phyloP scores from a whole-genome alignment of 2,113 vertebrate genomes.

The Xiphias gladius region DNA sequence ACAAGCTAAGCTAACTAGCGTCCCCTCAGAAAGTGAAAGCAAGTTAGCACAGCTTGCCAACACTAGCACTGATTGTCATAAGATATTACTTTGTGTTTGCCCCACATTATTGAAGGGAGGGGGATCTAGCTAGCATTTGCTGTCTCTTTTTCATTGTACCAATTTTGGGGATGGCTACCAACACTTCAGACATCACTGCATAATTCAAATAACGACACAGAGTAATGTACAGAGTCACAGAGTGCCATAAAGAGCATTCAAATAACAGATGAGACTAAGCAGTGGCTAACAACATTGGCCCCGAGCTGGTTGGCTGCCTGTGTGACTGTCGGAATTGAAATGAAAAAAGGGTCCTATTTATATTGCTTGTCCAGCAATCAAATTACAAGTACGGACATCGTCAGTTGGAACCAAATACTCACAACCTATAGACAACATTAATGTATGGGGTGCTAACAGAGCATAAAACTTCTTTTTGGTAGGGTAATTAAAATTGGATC shows the following conservation, averaged over 20 bases:
- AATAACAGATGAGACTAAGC: conserved; percentile 2
- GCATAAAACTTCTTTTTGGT: background rate
- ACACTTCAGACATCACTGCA: background rate
- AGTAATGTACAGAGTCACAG: background rate
- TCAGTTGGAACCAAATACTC: background rate
- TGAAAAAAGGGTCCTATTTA: background rate
- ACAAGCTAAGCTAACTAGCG: background rate
- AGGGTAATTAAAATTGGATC: background rate
- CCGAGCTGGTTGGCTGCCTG: background rate
- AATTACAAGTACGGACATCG: background rate
- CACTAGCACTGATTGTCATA: background rate
- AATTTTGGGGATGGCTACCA: background rate
- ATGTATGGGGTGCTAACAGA: background rate
- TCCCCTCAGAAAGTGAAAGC: background rate
- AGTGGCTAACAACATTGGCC: background rate
- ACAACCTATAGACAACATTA: background rate
- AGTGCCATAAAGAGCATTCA: background rate
- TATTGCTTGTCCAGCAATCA: background rate
- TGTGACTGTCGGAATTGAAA: background rate
- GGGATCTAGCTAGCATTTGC: background rate
- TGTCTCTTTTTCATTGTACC: background rate
- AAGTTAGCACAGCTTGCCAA: background rate
- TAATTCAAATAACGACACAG: conserved; percentile 1
- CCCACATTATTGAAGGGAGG: background rate
- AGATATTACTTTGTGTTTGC: background rate